phyloP scores from a whole-genome alignment of 2,888 invertebrate species.

The Callyntrura guangdongensis region DNA sequence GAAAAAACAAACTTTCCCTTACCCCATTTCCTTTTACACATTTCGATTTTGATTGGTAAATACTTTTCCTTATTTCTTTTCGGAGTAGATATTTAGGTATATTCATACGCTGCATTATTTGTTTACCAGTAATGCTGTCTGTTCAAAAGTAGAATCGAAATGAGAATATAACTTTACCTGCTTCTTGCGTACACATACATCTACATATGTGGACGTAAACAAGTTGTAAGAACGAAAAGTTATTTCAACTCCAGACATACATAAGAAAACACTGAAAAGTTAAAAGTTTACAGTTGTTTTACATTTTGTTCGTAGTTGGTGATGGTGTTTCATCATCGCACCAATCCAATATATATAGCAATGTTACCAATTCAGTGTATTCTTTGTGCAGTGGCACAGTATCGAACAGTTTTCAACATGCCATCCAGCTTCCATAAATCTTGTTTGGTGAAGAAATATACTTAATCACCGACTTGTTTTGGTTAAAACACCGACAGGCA shows the following conservation, averaged over 20 bases:
- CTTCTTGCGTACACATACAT: too few relatives aligned
- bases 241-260: too few relatives aligned
- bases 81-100: not conserved
- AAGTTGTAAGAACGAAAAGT: not conserved
- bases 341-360: too few relatives aligned
- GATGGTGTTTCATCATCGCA: not conserved
- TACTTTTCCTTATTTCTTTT: conserved; percentile 4
- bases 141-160: too few relatives aligned
- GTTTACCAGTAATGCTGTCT: not conserved
- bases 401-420: too few relatives aligned
- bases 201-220: not conserved
- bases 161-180: too few relatives aligned
- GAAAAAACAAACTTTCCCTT: conserved; percentile 32
- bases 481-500: not conserved
- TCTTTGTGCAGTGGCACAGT: too few relatives aligned
- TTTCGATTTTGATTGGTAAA: conserved; percentile 12
- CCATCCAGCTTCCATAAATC: conserved; percentile 4
- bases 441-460: not conserved
- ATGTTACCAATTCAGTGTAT: too few relatives aligned
- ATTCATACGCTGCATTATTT: not conserved
- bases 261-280: too few relatives aligned
- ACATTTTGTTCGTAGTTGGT: not conserved
- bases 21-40: not conserved
- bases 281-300: not conserved
- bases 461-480: conserved; percentile 28